These are phyloP conservation scores for Anoplopoma fimbria DNA, from an alignment of 2,113 vertebrate species.

Conservation along the genomic window DNA sequence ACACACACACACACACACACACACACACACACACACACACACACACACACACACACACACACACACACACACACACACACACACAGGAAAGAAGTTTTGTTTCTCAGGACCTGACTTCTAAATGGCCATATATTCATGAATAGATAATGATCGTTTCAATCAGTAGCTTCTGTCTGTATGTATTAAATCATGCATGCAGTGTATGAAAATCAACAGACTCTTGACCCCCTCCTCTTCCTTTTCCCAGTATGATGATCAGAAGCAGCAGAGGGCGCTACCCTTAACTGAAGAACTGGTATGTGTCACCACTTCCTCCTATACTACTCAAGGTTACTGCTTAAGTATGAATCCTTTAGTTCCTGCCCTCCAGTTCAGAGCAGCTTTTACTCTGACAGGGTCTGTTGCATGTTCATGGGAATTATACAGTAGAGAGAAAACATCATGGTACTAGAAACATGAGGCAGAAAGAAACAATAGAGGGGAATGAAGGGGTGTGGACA, in stretches of 20 bases:
- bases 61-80: neutral
- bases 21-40: neutral
- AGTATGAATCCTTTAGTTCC: neutral
- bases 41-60: neutral
- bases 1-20: neutral
- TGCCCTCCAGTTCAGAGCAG: neutral
- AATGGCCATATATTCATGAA: neutral
- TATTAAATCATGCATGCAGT: neutral
- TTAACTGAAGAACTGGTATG: conserved; percentile 66
- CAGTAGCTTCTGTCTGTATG: neutral
- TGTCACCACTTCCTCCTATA: conserved; percentile 17
- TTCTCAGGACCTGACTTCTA: neutral
- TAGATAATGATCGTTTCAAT: neutral
- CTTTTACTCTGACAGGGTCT: neutral
- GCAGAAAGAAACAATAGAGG: neutral
- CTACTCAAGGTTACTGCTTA: neutral
- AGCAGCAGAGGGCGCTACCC: conserved; percentile 49
- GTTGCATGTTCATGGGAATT: neutral
- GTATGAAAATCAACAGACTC: neutral
- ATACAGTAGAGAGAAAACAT: neutral
- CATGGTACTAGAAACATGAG: neutral
- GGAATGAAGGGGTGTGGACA: neutral
- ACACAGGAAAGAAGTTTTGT: too few relatives aligned
- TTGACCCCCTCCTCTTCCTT: conserved; percentile 30
- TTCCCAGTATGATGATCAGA: conserved; percentile 54